These are phyloP conservation scores for Danio aesculapii DNA, from an alignment of 2,797 vertebrate species.

Conservation along the genomic window DNA sequence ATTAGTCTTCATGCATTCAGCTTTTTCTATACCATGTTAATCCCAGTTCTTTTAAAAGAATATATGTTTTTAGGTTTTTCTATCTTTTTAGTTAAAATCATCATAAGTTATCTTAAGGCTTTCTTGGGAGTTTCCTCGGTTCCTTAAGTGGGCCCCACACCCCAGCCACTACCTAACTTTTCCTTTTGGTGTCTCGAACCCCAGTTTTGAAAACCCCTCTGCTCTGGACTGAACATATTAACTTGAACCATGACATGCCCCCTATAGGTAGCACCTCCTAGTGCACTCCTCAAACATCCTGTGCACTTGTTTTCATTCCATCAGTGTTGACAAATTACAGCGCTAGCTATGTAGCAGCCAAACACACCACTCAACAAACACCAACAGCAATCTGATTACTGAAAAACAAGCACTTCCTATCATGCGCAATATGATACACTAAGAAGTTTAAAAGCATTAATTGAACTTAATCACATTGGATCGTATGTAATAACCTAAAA, in stretches of 20 bases:
- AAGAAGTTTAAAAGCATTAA: not conserved
- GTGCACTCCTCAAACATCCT: not conserved
- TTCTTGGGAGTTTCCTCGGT: no score
- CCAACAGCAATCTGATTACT: not conserved
- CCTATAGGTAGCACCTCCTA: not conserved
- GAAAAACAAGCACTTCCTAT: not conserved
- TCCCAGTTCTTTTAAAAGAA: no score
- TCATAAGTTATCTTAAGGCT: no score
- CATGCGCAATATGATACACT: not conserved
- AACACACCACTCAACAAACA: slow-evolving; percentile 5
- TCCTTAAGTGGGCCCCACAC: no score
- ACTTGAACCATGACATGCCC: slow-evolving; percentile 7
- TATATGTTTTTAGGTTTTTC: no score
- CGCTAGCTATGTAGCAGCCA: slow-evolving; percentile 1
- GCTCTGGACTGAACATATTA: not conserved
- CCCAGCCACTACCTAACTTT: no score
- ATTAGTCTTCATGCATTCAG: no score
- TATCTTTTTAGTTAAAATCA: no score
- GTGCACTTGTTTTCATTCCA: slow-evolving; percentile 9
- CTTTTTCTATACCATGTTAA: no score
- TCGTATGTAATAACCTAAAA: not conserved
- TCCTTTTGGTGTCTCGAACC: not conserved
- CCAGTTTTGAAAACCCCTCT: not conserved
- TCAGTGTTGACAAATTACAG: slow-evolving; percentile 38
- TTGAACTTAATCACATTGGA: not conserved